Percentiles rank a stretch among this genome's conserved stretches.
Conservation (phyloP, 2,888 invertebrate species). For the Piscicola geometra region DNA sequence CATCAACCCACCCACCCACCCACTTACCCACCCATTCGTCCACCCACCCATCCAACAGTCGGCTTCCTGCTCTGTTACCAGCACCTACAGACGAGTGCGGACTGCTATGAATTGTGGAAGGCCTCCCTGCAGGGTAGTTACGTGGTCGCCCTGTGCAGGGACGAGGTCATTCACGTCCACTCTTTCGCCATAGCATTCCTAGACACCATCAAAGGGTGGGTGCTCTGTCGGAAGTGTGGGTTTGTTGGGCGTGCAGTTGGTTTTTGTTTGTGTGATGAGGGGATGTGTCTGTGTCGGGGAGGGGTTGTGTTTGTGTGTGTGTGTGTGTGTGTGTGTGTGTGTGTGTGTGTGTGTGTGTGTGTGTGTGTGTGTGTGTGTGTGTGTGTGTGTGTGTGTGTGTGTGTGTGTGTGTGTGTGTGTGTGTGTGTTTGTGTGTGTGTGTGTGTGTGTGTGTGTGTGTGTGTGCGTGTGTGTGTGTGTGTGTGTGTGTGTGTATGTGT, state of each 20-base stretch:
- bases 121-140: conserved; percentile 86
- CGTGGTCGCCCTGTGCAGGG: conserved; percentile 88
- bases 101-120: conserved; percentile 68
- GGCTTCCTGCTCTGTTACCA: conserved; percentile 86
- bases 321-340: conserved; percentile 25
- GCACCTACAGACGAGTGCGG: conserved; percentile 66
- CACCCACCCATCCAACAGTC: conserved; percentile 59
- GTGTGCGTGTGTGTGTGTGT: too few relatives aligned
- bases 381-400: too few relatives aligned
- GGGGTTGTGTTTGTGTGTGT: background rate
- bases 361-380: too few relatives aligned
- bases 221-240: too few relatives aligned
- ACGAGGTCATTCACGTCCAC: conserved; percentile 94
- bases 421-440: too few relatives aligned
- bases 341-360: background rate
- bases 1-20: too few relatives aligned
- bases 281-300: too few relatives aligned
- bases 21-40: too few relatives aligned
- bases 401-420: too few relatives aligned
- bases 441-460: background rate
- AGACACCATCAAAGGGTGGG: conserved; percentile 81
- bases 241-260: background rate
- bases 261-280: background rate
- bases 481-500: too few relatives aligned
- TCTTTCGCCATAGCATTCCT: conserved; percentile 86